These are phyloP conservation scores for Pyrrhia umbra DNA, from an alignment of 2,888 invertebrate species.

Conservation along the genomic window DNA sequence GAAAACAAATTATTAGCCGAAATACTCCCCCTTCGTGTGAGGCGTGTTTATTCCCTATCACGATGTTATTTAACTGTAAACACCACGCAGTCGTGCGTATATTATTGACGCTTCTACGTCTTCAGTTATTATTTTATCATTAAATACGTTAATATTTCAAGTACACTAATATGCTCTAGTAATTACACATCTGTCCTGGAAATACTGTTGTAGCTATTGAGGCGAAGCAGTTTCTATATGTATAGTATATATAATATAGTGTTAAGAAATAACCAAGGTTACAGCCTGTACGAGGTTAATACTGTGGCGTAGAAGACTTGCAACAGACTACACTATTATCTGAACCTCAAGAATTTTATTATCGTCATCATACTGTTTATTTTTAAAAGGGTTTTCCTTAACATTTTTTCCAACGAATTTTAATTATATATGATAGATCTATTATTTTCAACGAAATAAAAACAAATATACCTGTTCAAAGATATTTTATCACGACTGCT, in stretches of 20 bases:
- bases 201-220: neutral
- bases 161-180: no score
- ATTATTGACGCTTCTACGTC: neutral
- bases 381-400: no score
- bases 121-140: neutral
- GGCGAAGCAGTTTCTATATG: neutral
- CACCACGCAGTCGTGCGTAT: neutral
- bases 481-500: no score
- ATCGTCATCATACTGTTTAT: no score
- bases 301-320: neutral
- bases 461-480: no score
- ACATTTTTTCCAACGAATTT: no score
- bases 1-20: conserved; percentile 20
- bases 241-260: no score
- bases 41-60: neutral
- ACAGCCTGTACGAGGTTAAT: neutral
- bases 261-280: neutral
- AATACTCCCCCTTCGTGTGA: conserved; percentile 15
- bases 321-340: neutral
- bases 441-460: no score
- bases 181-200: neutral
- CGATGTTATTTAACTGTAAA: neutral
- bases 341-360: neutral
- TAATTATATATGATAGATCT: no score
- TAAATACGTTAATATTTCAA: neutral